Conservation (phyloP, 2,797 vertebrate genomes). For the Trichosurus vulpecula region DNA sequence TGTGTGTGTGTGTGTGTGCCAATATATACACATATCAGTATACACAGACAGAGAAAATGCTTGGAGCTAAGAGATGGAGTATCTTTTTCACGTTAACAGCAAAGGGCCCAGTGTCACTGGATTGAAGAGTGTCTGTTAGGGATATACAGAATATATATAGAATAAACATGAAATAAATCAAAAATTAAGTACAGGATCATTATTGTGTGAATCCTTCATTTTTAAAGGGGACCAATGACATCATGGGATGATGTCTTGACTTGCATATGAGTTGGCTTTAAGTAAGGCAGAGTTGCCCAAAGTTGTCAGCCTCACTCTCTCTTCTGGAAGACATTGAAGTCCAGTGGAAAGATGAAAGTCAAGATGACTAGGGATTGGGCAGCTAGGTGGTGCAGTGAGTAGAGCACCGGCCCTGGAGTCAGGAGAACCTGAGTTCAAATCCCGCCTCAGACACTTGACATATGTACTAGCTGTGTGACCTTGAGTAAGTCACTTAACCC, state of each 20-base stretch:
- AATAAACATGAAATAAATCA: background rate
- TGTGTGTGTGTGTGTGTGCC: too few relatives aligned
- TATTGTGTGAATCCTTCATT: background rate
- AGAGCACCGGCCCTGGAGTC: too few relatives aligned
- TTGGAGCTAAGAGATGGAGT: background rate
- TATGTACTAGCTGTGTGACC: too few relatives aligned
- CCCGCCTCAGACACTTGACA: too few relatives aligned
- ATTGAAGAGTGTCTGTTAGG: background rate
- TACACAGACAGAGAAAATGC: background rate
- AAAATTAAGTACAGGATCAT: background rate
- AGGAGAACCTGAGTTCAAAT: too few relatives aligned
- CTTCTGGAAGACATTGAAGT: background rate
- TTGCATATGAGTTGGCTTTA: background rate
- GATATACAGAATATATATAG: background rate
- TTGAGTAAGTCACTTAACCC: too few relatives aligned
- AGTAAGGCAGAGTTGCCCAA: background rate
- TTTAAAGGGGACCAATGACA: background rate
- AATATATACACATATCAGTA: background rate
- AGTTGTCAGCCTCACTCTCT: background rate
- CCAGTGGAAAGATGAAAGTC: background rate
- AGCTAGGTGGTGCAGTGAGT: too few relatives aligned
- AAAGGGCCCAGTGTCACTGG: background rate
- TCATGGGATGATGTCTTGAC: background rate
- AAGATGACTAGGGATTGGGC: too few relatives aligned
- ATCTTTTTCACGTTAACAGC: background rate